Percentiles rank a stretch among this genome's conserved stretches.
phyloP scores from a whole-genome alignment of 2,113 vertebrate species.

The Sciurus niger region DNA sequence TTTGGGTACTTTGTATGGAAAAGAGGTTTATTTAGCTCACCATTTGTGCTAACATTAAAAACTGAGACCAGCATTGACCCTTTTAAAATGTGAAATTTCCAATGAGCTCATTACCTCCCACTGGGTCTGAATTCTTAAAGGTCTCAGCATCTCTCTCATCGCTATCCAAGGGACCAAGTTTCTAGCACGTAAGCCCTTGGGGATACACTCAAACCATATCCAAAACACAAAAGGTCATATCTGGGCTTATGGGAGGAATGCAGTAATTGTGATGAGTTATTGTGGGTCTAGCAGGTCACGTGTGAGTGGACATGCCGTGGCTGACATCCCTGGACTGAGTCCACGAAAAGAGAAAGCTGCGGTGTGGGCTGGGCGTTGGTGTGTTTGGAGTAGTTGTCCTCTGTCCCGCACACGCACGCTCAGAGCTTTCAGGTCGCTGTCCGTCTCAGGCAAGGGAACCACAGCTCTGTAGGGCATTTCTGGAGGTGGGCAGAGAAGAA shows the following conservation, averaged over 20 bases:
- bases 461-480: not conserved
- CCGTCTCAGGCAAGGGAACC: not conserved
- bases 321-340: not conserved
- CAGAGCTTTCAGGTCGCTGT: not conserved
- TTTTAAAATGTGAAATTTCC: not conserved
- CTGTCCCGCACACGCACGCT: rapidly evolving
- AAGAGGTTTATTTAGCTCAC: not conserved
- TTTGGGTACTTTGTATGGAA: not conserved
- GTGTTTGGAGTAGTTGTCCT: not conserved
- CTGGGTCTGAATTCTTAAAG: no score
- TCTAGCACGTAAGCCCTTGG: not conserved
- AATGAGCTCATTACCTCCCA: not conserved
- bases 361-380: rapidly evolving
- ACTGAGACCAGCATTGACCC: no score
- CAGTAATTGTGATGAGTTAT: not conserved
- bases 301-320: rapidly evolving
- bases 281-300: not conserved
- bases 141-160: not conserved
- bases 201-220: not conserved
- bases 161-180: not conserved
- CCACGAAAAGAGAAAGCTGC: not conserved
- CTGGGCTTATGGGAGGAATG: not conserved
- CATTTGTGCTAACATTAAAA: not conserved
- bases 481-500: no score
- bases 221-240: not conserved